These are phyloP conservation scores for Chouioia cunea DNA, from an alignment of 2,888 invertebrate genomes.

Conservation along the genomic window DNA sequence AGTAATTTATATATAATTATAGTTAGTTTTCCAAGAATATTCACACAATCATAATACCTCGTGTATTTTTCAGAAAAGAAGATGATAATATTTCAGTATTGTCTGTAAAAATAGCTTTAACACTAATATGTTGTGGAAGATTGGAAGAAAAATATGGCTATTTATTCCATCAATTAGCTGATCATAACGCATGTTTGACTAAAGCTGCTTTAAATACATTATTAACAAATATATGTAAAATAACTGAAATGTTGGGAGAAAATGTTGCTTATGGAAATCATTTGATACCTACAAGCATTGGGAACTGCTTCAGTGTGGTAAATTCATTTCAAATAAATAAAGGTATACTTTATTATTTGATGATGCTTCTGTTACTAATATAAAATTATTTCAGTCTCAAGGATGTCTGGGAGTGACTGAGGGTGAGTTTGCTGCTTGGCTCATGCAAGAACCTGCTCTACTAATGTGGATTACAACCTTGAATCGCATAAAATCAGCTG, in stretches of 20 bases:
- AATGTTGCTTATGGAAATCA: slow-evolving; percentile 75
- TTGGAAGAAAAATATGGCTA: slow-evolving; percentile 76
- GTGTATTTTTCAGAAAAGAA: slow-evolving; percentile 70
- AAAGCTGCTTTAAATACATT: slow-evolving; percentile 75
- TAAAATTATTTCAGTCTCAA: slow-evolving; percentile 72
- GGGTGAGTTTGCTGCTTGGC: slow-evolving; percentile 79
- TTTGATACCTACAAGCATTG: slow-evolving; percentile 76
- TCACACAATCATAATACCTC: slow-evolving; percentile 20
- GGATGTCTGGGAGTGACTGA: slow-evolving; percentile 79
- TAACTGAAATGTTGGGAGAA: slow-evolving; percentile 75
- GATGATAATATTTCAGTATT: slow-evolving; percentile 76
- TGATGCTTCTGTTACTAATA: not conserved
- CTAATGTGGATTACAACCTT: slow-evolving; percentile 77
- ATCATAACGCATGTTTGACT: slow-evolving; percentile 82
- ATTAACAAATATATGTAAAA: slow-evolving; percentile 74
- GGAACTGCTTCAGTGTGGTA: slow-evolving; percentile 81
- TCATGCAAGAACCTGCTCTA: slow-evolving; percentile 74
- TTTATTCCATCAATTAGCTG: slow-evolving; percentile 79
- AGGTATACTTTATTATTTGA: slow-evolving; percentile 22
- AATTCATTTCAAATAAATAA: slow-evolving; percentile 32
- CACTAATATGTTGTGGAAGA: slow-evolving; percentile 76
- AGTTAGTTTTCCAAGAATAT: slow-evolving; percentile 17
- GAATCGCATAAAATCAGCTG: slow-evolving; percentile 74
- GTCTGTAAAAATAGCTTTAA: slow-evolving; percentile 78
- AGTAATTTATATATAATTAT: slow-evolving; percentile 68